Evolutionary conservation across 2,113 vertebrate genomes (phyloP), one percentile per base, ranked within the genome.

Genomic region (Pangasianodon hypophthalmus): DNA sequence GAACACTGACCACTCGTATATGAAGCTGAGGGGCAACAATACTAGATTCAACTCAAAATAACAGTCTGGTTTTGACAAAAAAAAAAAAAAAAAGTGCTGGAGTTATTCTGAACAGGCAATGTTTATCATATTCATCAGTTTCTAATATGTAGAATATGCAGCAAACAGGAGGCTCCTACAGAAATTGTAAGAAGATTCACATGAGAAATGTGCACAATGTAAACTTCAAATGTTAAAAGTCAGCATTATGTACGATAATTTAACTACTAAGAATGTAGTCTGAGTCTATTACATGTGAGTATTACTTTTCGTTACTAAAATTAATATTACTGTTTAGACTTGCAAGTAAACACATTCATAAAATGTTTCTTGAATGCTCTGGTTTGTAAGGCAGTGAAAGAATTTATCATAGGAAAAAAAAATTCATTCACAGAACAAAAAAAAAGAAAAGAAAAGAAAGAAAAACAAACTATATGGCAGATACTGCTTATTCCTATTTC

Each of bases 381-480:
- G 90, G 54, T 87, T 85, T 81, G 67, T 85, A 88, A 90, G 64
- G 85, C 64, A 94, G 91, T 81, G 81, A 48, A 50, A 24, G 96
- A 94, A 71, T 96, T 97, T 96, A 96, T 96, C 54, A 85, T 29
- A 71, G 96, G 96, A 96, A 96, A 97, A 97, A 97, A 96, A 96
- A 97, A 96, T 95, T 96, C 37, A 37, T 37, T 96, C 96, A 97
- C 96, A 97, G 96, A 97, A 97, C 96, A 97, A 56, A 87, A 81
- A 50, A 29, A 13, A 29, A 52, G 14, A 52, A 6, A 52, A n/a
- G n/a, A 48, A 50, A 96, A 96, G 96, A 79, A 67, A 96, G 95
- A 97, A 96, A 96, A 96, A 96, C 95, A 96, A 95, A 96, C 96
- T 95, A 93, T 94, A 95, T 96, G 96, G 97, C 97, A 97, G 97